Base-by-base conservation (phyloP, 2,797 vertebrate species). In the Acrossocheilus fasciatus region DNA sequence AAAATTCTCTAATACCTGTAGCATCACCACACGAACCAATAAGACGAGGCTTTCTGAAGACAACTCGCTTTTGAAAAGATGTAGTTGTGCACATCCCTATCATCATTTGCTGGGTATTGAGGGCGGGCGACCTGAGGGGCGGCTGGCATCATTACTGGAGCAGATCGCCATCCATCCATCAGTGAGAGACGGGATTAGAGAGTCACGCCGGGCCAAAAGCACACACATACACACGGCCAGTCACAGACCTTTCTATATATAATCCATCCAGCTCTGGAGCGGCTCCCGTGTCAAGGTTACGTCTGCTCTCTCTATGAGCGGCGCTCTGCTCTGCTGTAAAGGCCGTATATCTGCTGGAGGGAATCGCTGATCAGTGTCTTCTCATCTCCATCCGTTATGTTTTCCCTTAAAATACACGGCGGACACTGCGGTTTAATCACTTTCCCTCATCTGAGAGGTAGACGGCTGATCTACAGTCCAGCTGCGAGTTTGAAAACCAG, bases 111-210 rank as follows among this genome's bases (percentile, higher is more conserved):
- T 69, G 84, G 83, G 50, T 76, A 88, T 45, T 69, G 84, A 54
- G 64, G 23, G 52, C 43, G 57, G 59, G 79, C 39, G 89, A 89
- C 86, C 81, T 66, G 78, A n/a, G 68, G 87, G 57, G 78, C n/a
- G 59, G 43, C 80, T 87, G 89, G 82, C 88, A 88, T 89, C 88
- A 87, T 88, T 89, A 88, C 76, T 18, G 20, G 82, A 72, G 68
- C 80, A 86, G 80, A 82, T 88, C 62, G 18, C 82, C 83, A 76
- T 89, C 85, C 75, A 83, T 87, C 81, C 87, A 82, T 89, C 87
- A 86, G 77, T 17, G 76, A 30, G 45, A 66, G 81, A 83, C 45
- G 41, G 85, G 86, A 85, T 90, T 82, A 86, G n/a, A 69, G 73
- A 87, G 75, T 86, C 86, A 84, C 11, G 74, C 80, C 45, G 30